phyloP scores from a whole-genome alignment of 2,113 vertebrate genomes.

The Lampris incognitus region DNA sequence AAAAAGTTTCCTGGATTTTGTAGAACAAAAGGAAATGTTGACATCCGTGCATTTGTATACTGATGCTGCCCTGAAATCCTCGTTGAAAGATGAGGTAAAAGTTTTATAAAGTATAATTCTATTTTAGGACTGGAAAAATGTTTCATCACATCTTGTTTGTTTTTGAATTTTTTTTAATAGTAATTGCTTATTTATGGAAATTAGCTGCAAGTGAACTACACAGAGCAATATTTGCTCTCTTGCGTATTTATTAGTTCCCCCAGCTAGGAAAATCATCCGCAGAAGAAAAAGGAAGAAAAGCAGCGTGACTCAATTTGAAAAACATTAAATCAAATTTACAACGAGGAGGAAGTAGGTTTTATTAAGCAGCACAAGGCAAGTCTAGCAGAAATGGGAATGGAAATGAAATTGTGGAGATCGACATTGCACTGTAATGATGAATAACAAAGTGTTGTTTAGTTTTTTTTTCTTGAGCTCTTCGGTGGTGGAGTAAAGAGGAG shows the following conservation, averaged over 20 bases:
- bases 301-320: constrained; percentile 58
- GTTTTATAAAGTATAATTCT: not conserved
- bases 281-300: constrained; percentile 44
- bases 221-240: constrained; percentile 18
- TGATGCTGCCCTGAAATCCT: too few species aligned
- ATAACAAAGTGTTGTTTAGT: too few species aligned
- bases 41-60: not conserved
- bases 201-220: not conserved
- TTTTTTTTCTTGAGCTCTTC: too few species aligned
- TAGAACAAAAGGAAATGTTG: not conserved
- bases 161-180: constrained; percentile 5
- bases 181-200: constrained; percentile 39
- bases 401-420: constrained; percentile 37
- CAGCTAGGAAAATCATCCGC: constrained; percentile 27
- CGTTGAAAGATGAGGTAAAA: not conserved
- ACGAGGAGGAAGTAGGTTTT: constrained; percentile 49
- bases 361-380: constrained; percentile 42
- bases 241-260: constrained; percentile 39
- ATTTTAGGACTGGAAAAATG: constrained; percentile 14
- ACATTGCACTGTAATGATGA: not conserved
- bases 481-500: too few species aligned
- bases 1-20: not conserved
- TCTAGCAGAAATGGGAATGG: constrained; percentile 39
- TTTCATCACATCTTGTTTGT: constrained; percentile 7
- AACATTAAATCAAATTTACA: constrained; percentile 67